These are phyloP conservation scores for Pogona vitticeps DNA, from an alignment of 2,113 vertebrate genomes.

Conservation along the genomic window DNA sequence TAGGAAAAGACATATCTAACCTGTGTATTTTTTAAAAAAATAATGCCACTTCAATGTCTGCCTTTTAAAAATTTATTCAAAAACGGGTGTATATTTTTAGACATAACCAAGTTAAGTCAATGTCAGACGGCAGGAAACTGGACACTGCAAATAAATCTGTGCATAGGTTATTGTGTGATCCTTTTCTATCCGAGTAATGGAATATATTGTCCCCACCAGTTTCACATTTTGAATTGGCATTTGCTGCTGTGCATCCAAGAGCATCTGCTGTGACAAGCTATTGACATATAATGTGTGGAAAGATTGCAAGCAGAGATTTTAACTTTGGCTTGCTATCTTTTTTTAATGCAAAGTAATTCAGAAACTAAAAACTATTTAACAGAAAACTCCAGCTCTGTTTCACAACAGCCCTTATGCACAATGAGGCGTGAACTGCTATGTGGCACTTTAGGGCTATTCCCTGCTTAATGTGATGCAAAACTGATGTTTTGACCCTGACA, in stretches of 20 bases:
- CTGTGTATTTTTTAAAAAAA: not conserved
- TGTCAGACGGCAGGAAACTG: conserved; percentile 22
- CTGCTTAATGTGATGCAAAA: no score
- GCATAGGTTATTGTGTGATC: conserved; percentile 8
- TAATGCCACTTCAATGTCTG: not conserved
- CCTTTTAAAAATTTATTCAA: not conserved
- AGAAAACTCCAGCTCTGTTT: no score
- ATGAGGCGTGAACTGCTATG: no score
- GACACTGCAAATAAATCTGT: not conserved
- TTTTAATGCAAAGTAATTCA: conserved; percentile 21
- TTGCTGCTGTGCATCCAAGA: not conserved
- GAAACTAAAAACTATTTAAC: no score
- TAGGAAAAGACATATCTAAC: no score
- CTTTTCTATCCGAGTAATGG: conserved; percentile 7
- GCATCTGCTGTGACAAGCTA: not conserved
- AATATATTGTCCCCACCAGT: not conserved
- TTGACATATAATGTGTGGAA: not conserved
- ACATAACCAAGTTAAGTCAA: no score
- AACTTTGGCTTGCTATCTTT: conserved; percentile 25
- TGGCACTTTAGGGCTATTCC: no score
- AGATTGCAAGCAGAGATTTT: conserved; percentile 1
- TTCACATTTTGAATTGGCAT: not conserved
- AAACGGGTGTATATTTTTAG: not conserved
- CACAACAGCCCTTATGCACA: no score
- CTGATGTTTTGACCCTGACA: no score